phyloP scores from a whole-genome alignment of 2,797 vertebrate species.

The Semotilus atromaculatus region DNA sequence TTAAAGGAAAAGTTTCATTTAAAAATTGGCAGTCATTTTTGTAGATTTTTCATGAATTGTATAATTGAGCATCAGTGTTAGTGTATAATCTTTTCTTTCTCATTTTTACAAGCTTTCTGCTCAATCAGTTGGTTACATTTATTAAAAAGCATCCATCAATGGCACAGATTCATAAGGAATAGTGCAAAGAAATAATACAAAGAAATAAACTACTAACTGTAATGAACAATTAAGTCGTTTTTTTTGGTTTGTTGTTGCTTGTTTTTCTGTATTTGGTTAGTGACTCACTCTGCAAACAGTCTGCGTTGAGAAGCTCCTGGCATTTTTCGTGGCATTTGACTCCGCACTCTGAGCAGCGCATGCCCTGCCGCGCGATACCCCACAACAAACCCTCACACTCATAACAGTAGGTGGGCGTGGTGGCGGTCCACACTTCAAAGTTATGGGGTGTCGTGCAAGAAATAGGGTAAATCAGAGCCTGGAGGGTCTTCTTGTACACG shows the following conservation, averaged over 20 bases:
- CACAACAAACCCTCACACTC: conserved; percentile 96
- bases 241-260: neutral
- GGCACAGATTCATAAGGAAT: neutral
- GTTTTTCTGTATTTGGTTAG: neutral
- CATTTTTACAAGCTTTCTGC: neutral
- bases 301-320: conserved; percentile 95
- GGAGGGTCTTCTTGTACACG: conserved; percentile 94
- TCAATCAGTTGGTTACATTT: neutral
- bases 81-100: neutral
- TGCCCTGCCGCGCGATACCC: conserved; percentile 96
- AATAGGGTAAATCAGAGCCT: conserved; percentile 98
- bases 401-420: conserved; percentile 96
- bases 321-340: conserved; percentile 99
- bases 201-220: neutral
- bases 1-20: neutral
- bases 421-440: conserved; percentile 96
- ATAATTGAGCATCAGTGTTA: too few species aligned
- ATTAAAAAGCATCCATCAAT: neutral
- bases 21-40: neutral
- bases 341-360: conserved; percentile 96
- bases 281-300: conserved; percentile 90
- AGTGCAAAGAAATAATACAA: too few species aligned
- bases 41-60: neutral
- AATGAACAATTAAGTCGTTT: neutral
- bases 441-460: conserved; percentile 97